A percentile compares a stretch with the other conserved stretches of the same genome.
phyloP scores from a whole-genome alignment of 2,797 vertebrate species.

The Acipenser oxyrinchus region DNA sequence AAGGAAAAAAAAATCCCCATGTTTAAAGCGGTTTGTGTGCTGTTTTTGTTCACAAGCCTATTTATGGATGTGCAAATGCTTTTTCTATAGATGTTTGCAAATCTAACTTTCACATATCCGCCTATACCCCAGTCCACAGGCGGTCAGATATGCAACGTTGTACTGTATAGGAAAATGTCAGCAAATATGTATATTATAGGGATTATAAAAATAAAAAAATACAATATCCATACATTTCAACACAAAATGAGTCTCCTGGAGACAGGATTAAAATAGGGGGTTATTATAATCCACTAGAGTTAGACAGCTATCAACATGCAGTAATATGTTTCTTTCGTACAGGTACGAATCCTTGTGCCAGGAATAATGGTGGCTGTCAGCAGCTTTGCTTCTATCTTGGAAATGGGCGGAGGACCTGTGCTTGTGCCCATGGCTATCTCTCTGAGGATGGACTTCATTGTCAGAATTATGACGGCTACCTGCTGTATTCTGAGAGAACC shows the following conservation, averaged over 20 bases:
- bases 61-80: too few relatives aligned
- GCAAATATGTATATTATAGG: too few relatives aligned
- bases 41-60: too few relatives aligned
- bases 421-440: conserved; percentile 88
- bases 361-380: conserved; percentile 85
- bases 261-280: accelerated
- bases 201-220: too few relatives aligned
- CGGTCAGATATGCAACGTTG: too few relatives aligned
- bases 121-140: too few relatives aligned
- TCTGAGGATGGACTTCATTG: conserved; percentile 81
- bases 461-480: conserved; percentile 85
- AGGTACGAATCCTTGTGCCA: conserved; percentile 90
- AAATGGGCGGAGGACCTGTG: conserved; percentile 68
- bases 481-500: conserved; percentile 91
- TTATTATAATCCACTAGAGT: neutral
- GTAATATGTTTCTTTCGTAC: conserved; percentile 9
- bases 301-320: conserved; percentile 7
- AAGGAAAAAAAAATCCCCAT: too few relatives aligned
- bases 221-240: too few relatives aligned
- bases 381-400: conserved; percentile 94
- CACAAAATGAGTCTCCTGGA: neutral
- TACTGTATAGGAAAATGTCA: too few relatives aligned
- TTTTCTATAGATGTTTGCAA: too few relatives aligned
- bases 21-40: too few relatives aligned
- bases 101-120: too few relatives aligned